Base-by-base conservation (phyloP, 2,113 vertebrate genomes). In the Caranx melampygus region DNA sequence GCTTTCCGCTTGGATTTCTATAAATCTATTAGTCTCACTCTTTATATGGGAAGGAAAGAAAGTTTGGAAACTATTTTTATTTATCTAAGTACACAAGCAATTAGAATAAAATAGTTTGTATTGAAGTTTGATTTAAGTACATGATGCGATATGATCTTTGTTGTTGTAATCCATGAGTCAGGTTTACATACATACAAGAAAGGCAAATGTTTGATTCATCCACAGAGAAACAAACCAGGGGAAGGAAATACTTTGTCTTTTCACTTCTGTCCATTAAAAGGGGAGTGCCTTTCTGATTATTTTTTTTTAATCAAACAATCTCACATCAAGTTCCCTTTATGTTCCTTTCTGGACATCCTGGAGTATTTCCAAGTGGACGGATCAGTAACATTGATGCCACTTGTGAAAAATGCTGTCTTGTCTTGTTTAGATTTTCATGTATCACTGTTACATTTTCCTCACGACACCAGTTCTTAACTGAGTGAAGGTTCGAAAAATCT, bases 301-400 rank as follows among this genome's bases (percentile, higher is more conserved):
- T 69, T 21, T 73, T 65, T 65, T 61, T 58, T 54, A 52, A 86
- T 84, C n/a, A 80, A 72, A 85, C 79, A 86, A 75, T 90, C 82
- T 89, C 58, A 84, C 87, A 82, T 64, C 66, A 79, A 83, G 69
- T 92, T 94, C 93, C 92, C 91, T 93, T 93, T 93, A 81, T 87
- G 58, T 78, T 90, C 92, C 88, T 91, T 87, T 86, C 57, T 86
- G 89, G 89, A 92, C 91, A 88, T 86, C 87, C 92, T 90, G 90
- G 90, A 94, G 82, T 91, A 90, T 93, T 92, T 92, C 93, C 89
- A 93, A 93, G 92, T 91, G 90, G 92, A 92, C 91, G 86, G 91
- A 93, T 90, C 93, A 94, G 89, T 87, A 93, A 92, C 88, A 90
- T 85, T 54, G 61, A 82, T 87, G 86, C 90, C 89, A 89, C 88